phyloP scores from a whole-genome alignment of 2,888 invertebrate genomes.

The Andrena chrysosceles region DNA sequence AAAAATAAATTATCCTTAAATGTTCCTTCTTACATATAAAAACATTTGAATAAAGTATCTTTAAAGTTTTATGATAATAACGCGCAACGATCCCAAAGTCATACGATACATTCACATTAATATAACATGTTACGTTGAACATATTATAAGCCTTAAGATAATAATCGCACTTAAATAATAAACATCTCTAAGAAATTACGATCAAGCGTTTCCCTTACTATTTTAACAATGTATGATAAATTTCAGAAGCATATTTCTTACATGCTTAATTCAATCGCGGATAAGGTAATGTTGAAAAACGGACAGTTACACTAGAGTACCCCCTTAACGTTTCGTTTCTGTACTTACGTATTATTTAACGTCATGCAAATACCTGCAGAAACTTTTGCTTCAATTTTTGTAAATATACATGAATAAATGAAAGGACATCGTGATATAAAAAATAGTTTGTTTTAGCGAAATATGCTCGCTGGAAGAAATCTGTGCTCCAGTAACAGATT shows the following conservation, averaged over 20 bases:
- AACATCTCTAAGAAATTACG: neutral
- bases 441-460: neutral
- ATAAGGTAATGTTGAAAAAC: neutral
- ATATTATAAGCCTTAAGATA: too few relatives aligned
- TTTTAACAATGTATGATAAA: neutral
- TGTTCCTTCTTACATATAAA: conserved; percentile 5
- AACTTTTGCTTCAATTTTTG: neutral
- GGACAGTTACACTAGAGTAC: too few relatives aligned
- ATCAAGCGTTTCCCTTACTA: neutral
- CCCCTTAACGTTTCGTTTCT: neutral
- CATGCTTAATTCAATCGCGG: neutral
- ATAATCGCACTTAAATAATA: neutral
- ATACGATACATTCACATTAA: neutral
- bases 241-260: neutral
- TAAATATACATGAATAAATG: neutral
- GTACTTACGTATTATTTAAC: neutral
- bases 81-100: neutral
- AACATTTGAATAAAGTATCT: conserved; percentile 10
- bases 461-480: neutral
- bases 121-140: neutral
- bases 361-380: neutral
- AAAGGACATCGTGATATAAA: neutral
- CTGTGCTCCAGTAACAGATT: neutral
- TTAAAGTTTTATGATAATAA: neutral
- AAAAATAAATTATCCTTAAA: conserved; percentile 19